phyloP scores from a whole-genome alignment of 2,797 vertebrate genomes.

The Clarias laeviceps region DNA sequence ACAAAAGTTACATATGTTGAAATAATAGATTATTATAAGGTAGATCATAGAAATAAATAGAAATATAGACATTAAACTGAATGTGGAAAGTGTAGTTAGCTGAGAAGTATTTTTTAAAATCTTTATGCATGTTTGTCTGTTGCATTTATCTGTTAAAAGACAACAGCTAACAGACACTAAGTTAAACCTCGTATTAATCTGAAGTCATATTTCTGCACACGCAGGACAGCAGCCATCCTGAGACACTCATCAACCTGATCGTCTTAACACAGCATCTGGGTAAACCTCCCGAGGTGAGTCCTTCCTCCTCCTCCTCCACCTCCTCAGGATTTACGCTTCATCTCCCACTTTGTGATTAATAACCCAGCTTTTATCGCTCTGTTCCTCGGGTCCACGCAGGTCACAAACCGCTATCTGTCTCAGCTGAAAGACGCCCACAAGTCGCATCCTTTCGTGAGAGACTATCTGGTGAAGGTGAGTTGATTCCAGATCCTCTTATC shows the following conservation, averaged over 20 bases:
- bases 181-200: background rate
- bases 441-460: slow-evolving; percentile 90
- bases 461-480: slow-evolving; percentile 90
- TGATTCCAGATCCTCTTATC: background rate
- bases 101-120: too few relatives aligned
- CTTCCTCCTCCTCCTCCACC: slow-evolving; percentile 39
- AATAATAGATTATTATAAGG: too few relatives aligned
- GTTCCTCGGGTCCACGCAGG: slow-evolving; percentile 70
- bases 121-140: too few relatives aligned
- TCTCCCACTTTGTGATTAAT: background rate
- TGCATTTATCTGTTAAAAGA: background rate
- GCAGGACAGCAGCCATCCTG: slow-evolving; percentile 93
- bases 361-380: too few relatives aligned
- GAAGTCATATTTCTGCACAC: slow-evolving; percentile 6
- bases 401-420: slow-evolving; percentile 93
- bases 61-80: too few relatives aligned
- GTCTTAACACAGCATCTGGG: slow-evolving; percentile 92
- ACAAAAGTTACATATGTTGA: too few relatives aligned
- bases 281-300: slow-evolving; percentile 90
- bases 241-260: slow-evolving; percentile 92
- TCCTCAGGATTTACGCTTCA: background rate
- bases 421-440: slow-evolving; percentile 93
- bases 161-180: background rate
- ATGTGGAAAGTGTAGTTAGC: too few relatives aligned
- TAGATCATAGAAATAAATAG: too few relatives aligned